phyloP scores from a whole-genome alignment of 2,888 invertebrate genomes.

The Dicranocentrus wangi region DNA sequence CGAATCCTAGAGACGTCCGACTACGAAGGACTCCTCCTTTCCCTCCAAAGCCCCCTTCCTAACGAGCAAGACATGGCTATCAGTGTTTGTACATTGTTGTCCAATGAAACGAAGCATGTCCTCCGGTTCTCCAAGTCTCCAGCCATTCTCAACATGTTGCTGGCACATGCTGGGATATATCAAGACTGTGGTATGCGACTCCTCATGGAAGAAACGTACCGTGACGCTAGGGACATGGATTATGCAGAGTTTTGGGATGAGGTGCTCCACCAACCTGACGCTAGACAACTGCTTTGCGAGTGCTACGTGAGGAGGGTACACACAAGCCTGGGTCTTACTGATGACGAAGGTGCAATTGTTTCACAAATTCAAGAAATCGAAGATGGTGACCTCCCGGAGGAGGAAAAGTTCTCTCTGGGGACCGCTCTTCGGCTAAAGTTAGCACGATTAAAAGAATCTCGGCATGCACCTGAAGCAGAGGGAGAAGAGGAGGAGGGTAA shows the following conservation, averaged over 20 bases:
- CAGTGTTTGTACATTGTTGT: conserved; percentile 95
- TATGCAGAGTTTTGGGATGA: conserved; percentile 71
- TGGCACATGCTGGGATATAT: conserved; percentile 96
- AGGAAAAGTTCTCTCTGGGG: conserved; percentile 49
- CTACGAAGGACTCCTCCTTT: conserved; percentile 90
- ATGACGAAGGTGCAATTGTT: conserved; percentile 56
- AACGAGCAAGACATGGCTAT: conserved; percentile 99
- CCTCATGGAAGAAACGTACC: conserved; percentile 70
- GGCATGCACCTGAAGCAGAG: not conserved
- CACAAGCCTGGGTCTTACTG: conserved; percentile 49
- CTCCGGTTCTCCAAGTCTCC: conserved; percentile 90
- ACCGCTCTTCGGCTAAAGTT: conserved; percentile 55
- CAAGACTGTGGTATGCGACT: conserved; percentile 79
- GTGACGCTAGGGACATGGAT: conserved; percentile 63
- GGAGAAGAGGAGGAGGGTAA: conserved; percentile 4
- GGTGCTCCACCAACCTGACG: conserved; percentile 60
- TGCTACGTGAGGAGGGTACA: conserved; percentile 66
- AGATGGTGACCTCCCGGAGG: conserved; percentile 57
- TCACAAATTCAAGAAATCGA: conserved; percentile 55
- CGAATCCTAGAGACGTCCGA: conserved; percentile 79
- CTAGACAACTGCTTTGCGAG: conserved; percentile 71
- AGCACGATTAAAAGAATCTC: conserved; percentile 40
- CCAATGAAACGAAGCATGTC: conserved; percentile 93
- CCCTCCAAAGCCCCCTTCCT: conserved; percentile 94
- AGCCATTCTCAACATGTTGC: conserved; percentile 88